Percentiles rank a stretch among this genome's conserved stretches.
Conservation (phyloP, 2,113 vertebrate species). For the Etia nguti region DNA sequence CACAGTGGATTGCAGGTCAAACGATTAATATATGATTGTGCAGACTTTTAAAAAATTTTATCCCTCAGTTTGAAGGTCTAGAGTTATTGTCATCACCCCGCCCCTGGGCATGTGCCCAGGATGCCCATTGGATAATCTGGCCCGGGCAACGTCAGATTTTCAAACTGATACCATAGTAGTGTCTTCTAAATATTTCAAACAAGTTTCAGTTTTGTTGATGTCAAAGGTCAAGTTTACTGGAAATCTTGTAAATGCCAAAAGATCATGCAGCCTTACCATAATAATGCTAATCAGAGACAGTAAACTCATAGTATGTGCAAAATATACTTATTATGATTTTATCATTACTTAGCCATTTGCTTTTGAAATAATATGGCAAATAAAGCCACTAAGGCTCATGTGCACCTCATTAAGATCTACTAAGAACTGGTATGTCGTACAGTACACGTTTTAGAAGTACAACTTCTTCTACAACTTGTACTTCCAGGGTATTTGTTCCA, state of each 20-base stretch:
- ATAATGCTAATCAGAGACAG: background rate
- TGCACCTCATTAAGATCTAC: no score
- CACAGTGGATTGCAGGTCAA: background rate
- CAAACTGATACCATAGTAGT: background rate
- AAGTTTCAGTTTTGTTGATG: background rate
- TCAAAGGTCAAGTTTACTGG: background rate
- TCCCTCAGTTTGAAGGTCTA: background rate
- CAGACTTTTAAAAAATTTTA: accelerated
- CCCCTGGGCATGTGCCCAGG: background rate
- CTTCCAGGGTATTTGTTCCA: no score
- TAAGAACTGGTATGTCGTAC: no score
- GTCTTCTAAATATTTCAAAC: background rate
- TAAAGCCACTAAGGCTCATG: no score
- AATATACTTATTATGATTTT: no score
- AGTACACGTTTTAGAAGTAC: no score
- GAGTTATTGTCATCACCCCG: background rate
- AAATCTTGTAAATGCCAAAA: background rate
- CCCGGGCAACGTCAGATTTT: background rate
- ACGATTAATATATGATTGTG: background rate
- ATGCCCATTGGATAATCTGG: background rate
- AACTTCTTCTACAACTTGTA: no score
- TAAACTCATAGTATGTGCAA: no score
- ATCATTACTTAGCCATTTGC: no score
- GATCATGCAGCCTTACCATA: background rate
- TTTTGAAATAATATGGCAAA: no score